Evolutionary conservation across 92 coral and sea anemone species (phyloP).

Genomic region (Virgularia gustaviana): DNA sequence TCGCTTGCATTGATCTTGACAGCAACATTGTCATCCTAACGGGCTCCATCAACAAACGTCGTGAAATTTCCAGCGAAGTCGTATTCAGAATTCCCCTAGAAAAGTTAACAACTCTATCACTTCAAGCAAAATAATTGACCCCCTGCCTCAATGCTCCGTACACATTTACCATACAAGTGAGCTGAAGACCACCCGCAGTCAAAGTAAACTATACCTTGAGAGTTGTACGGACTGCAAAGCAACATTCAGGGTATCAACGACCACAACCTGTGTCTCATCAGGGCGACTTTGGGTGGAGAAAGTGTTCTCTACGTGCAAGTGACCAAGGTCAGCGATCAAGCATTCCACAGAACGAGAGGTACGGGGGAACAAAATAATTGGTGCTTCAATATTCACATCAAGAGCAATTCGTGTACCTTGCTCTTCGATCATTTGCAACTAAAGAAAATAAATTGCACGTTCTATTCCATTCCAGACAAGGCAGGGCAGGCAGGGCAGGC

Average conservation of each 20-base stretch:
- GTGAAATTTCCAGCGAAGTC: slow-evolving; percentile 70
- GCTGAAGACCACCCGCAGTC: too few relatives aligned
- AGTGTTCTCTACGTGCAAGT: slow-evolving; percentile 58
- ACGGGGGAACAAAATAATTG: slow-evolving; percentile 71
- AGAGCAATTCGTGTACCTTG: slow-evolving; percentile 88
- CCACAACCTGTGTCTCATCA: slow-evolving; percentile 33
- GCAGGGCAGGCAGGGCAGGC: too few relatives aligned
- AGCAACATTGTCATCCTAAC: slow-evolving; percentile 74
- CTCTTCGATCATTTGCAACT: slow-evolving; percentile 74
- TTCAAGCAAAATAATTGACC: too few relatives aligned
- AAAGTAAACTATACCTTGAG: slow-evolving; percentile 64
- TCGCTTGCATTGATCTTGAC: slow-evolving; percentile 66
- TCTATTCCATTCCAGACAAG: background rate
- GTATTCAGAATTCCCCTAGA: slow-evolving; percentile 78
- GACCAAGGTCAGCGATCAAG: slow-evolving; percentile 88
- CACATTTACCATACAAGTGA: background rate
- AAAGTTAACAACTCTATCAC: background rate
- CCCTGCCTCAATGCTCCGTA: too few relatives aligned
- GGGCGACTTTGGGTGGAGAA: slow-evolving; percentile 35
- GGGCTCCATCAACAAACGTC: slow-evolving; percentile 78
- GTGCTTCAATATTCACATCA: slow-evolving; percentile 73
- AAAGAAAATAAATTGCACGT: background rate
- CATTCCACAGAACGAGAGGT: slow-evolving; percentile 75
- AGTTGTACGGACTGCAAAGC: slow-evolving; percentile 83
- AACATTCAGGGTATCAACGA: slow-evolving; percentile 68